Percentiles rank a stretch among this genome's conserved stretches.
Evolutionary conservation across 2,888 invertebrate genomes (phyloP).

Genomic region (Chymomyza fuscimana): DNA sequence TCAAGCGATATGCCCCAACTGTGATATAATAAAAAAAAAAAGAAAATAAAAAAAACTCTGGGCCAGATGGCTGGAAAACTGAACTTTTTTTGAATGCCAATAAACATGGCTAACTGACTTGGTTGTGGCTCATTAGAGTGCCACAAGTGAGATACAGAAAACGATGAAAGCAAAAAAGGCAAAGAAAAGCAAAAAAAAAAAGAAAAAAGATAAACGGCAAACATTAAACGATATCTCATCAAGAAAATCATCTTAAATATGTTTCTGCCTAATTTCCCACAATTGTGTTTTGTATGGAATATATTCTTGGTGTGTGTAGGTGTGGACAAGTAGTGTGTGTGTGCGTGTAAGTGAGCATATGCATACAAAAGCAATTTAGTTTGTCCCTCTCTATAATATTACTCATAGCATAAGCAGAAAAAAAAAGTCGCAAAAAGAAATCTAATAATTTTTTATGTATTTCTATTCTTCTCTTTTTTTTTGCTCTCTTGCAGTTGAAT

Average conservation of each 20-base stretch:
- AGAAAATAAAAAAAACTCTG: too few relatives aligned
- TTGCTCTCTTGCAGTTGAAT: conserved; percentile 66
- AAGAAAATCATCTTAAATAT: conserved; percentile 73
- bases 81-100: neutral
- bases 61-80: neutral
- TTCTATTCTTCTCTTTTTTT: conserved; percentile 41
- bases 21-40: neutral
- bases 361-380: conserved; percentile 71
- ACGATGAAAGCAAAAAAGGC: conserved; percentile 1
- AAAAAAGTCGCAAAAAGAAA: conserved; percentile 40
- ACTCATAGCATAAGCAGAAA: conserved; percentile 24
- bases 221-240: conserved; percentile 69
- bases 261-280: conserved; percentile 73
- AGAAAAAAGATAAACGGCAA: conserved; percentile 54
- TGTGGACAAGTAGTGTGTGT: neutral
- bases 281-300: conserved; percentile 13
- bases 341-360: neutral
- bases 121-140: conserved; percentile 39
- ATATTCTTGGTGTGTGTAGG: neutral
- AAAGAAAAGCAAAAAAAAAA: conserved; percentile 15
- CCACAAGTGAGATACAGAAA: conserved; percentile 4
- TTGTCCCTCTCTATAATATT: conserved; percentile 13
- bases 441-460: conserved; percentile 65
- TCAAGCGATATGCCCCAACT: conserved; percentile 14
- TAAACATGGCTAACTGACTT: conserved; percentile 49